Conservation (phyloP, 2,888 invertebrate genomes). For the Tholera decimalis region DNA sequence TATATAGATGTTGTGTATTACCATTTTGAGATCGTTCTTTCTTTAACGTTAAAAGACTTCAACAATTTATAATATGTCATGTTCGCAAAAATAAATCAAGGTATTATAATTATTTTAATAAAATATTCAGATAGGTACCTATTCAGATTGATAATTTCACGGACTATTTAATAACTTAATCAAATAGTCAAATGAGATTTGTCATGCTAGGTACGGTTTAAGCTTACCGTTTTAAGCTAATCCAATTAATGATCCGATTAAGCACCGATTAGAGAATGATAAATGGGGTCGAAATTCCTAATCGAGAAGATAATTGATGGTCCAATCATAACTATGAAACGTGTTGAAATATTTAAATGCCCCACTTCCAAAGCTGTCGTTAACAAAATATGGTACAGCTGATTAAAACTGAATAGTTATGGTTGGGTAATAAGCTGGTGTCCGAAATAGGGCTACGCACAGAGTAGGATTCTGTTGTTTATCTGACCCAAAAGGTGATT, state of each 20-base stretch:
- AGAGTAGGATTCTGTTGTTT: too few species aligned
- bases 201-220: conserved; percentile 27
- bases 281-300: conserved; percentile 50
- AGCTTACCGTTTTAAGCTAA: conserved; percentile 60
- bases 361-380: conserved; percentile 7
- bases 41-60: too few species aligned
- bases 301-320: conserved; percentile 57
- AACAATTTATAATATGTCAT: too few species aligned
- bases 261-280: conserved; percentile 61
- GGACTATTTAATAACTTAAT: conserved; percentile 42
- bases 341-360: conserved; percentile 42
- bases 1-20: too few species aligned
- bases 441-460: too few species aligned
- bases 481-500: too few species aligned
- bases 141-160: conserved; percentile 36
- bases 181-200: conserved; percentile 48
- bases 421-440: neutral
- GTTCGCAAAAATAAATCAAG: conserved; percentile 11
- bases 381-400: conserved; percentile 20
- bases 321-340: conserved; percentile 38
- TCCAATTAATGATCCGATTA: conserved; percentile 65
- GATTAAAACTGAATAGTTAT: neutral
- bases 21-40: too few species aligned
- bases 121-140: conserved; percentile 22
- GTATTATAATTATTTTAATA: neutral